Base-by-base conservation (phyloP, 2,888 invertebrate species). In the Rotaria socialis region DNA sequence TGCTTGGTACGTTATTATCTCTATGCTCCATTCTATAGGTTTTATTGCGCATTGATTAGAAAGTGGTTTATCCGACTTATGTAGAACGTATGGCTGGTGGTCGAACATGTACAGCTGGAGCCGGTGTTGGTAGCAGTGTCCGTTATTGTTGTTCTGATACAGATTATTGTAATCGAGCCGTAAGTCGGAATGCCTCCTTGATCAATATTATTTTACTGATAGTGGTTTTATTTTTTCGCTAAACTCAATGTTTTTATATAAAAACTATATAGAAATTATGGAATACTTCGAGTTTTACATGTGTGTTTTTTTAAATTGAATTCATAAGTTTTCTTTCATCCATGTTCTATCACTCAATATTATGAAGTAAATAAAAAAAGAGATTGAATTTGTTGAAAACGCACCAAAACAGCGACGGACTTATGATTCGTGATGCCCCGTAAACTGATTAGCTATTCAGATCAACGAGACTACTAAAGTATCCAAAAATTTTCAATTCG, bases 11-110 rank as follows among this genome's bases (percentile, higher is more conserved):
- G 67, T 67, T 3, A 35, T 7, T 5, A 67, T 27, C 19, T 27
- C 14, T 19, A 14, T 3, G 19, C 35, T 7, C 3, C 1, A 35
- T 35, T 41, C 1, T 14, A 41, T 67, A 2, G 6, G 19, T 67
- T 67, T 1, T 14, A 4, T 67, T 60, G 6, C 1, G 10, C n/a
- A 24, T 60, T 27, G 0, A 8, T 19, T 35, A 67, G 67, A 67
- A 67, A 67, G 67, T 67, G 5, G 67, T 67, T 6, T 67, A 67
- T 67, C 67, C 67, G 3, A 67, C 0, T 41, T 67, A 67, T 35
- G 19, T 67, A 35, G 67, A 67, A 67, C 67, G 67, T 67, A 67
- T 67, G 67, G 67, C 67, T 67, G 67, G 67, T 19, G 67, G 67
- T 67, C 67, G 67, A 67, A 16, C 35, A 35, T 67, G 67, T 35